A percentile compares a stretch with the other conserved stretches of the same genome.
These are phyloP conservation scores for Acrossocheilus wenchowensis DNA, from an alignment of 2,797 vertebrate species.

Conservation along the genomic window DNA sequence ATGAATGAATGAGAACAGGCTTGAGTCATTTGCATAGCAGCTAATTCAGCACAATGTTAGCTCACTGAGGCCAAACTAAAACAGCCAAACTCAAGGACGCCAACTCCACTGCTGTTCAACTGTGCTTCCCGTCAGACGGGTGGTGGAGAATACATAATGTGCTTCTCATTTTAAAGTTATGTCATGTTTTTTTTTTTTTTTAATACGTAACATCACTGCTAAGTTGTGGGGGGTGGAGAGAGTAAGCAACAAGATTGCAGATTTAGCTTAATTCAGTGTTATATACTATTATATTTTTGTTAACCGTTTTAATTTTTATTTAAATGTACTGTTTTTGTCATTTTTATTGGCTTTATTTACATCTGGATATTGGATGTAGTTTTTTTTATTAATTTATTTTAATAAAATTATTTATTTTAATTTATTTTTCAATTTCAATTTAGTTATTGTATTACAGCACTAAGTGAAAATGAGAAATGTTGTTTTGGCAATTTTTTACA, in stretches of 20 bases:
- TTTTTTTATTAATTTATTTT: no score
- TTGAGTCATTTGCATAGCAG: constrained; percentile 87
- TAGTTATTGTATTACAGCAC: no score
- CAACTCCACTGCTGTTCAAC: constrained; percentile 81
- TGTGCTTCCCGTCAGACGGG: constrained; percentile 78
- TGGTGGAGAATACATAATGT: constrained; percentile 86
- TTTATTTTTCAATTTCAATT: no score
- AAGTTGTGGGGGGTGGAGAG: no score
- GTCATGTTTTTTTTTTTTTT: background rate
- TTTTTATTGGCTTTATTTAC: background rate
- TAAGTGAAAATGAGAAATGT: no score
- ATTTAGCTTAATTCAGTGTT: background rate
- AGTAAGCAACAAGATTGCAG: no score
- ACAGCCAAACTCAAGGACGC: constrained; percentile 84
- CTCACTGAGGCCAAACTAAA: constrained; percentile 79
- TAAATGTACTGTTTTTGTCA: background rate
- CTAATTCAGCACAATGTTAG: constrained; percentile 90
- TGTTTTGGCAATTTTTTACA: no score
- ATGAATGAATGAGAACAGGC: constrained; percentile 81
- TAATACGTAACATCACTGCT: background rate
- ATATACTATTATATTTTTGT: background rate
- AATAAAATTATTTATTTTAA: no score
- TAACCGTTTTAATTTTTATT: background rate
- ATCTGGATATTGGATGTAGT: background rate
- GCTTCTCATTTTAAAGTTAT: constrained; percentile 37